Evolutionary conservation across 1,140 invertebrate genomes (phyloP).

Genomic region (Melanaphis sacchari): DNA sequence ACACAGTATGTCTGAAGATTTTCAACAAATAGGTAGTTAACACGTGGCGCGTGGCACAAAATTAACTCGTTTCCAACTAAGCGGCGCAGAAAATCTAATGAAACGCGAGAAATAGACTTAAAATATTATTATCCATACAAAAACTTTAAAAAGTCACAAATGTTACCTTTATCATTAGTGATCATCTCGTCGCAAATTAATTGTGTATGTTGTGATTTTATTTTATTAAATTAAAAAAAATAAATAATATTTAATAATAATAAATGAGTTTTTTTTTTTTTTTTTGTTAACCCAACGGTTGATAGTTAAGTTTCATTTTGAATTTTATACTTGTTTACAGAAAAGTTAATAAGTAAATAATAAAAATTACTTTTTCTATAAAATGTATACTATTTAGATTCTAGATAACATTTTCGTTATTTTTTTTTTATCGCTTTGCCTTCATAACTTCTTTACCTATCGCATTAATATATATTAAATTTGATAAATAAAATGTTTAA

Average conservation of each 20-base stretch:
- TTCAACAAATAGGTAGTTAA: not conserved
- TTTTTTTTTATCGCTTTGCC: not conserved
- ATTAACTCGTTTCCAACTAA: not conserved
- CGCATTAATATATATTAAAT: too few relatives aligned
- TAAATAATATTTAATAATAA: not conserved
- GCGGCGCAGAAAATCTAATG: not conserved
- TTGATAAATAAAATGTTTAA: too few relatives aligned
- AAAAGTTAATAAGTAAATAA: not conserved
- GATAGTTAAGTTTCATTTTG: too few relatives aligned
- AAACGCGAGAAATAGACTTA: not conserved
- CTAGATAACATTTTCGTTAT: not conserved
- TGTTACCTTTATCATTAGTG: not conserved
- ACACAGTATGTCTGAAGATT: not conserved
- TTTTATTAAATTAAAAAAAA: not conserved
- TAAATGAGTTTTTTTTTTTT: not conserved
- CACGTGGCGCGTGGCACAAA: not conserved
- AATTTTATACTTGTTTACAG: not conserved
- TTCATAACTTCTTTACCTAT: too few relatives aligned
- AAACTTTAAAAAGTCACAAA: not conserved
- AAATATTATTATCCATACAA: not conserved
- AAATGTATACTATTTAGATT: not conserved
- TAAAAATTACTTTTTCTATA: not conserved
- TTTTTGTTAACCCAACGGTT: not conserved
- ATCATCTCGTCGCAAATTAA: not conserved
- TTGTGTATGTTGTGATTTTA: not conserved